phyloP scores from a whole-genome alignment of 2,113 vertebrate genomes.

The Athene noctua region DNA sequence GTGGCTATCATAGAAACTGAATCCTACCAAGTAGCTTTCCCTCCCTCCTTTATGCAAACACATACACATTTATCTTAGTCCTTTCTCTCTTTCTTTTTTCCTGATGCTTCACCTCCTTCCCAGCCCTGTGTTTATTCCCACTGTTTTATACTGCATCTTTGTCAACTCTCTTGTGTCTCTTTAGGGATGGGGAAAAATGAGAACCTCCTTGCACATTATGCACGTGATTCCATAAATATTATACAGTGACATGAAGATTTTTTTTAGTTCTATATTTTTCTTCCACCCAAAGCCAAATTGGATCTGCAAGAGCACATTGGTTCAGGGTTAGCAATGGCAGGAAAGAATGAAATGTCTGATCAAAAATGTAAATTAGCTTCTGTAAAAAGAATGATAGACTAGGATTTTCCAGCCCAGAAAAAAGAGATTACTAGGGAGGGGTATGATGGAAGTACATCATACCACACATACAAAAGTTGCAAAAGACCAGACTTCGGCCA shows the following conservation, averaged over 20 bases:
- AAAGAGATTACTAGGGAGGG: background rate
- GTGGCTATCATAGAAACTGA: background rate
- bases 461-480: background rate
- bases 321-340: background rate
- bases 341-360: background rate
- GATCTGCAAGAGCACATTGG: background rate
- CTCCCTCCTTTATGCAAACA: background rate
- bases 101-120: background rate
- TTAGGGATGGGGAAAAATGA: background rate
- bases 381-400: background rate
- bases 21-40: background rate
- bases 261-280: background rate
- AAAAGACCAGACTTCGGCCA: background rate
- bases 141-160: background rate
- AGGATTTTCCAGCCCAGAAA: background rate
- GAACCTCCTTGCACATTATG: background rate
- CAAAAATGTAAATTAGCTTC: background rate
- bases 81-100: background rate
- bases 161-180: background rate
- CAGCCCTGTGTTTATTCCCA: background rate
- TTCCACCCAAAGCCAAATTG: background rate
- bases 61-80: background rate
- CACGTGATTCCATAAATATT: background rate
- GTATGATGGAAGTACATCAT: background rate
- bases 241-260: background rate